Evolutionary conservation across 2,888 invertebrate genomes (phyloP).

Genomic region (Drosophila basisetae): DNA sequence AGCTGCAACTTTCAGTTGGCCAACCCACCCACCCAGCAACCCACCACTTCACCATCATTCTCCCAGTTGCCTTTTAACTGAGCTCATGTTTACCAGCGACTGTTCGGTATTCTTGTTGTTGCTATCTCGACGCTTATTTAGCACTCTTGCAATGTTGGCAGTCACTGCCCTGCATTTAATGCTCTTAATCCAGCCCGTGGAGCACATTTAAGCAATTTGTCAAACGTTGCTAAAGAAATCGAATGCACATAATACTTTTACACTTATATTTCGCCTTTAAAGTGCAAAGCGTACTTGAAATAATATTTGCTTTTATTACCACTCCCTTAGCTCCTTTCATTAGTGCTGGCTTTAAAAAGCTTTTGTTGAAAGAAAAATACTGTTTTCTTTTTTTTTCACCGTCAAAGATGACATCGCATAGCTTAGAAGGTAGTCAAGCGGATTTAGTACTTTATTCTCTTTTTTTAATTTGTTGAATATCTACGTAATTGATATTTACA

Average conservation of each 20-base stretch:
- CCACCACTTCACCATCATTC: conserved; percentile 8
- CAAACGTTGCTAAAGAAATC: conserved; percentile 1
- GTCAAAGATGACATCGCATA: neutral
- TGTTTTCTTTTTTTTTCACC: neutral
- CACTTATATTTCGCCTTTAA: neutral
- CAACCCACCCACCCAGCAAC: neutral
- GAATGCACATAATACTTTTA: neutral
- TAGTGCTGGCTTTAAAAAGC: neutral
- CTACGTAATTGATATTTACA: neutral
- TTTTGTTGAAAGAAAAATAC: neutral
- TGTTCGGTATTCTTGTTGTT: conserved; percentile 30
- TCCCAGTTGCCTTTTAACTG: conserved; percentile 64
- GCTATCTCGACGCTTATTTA: conserved; percentile 44
- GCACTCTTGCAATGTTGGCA: conserved; percentile 50
- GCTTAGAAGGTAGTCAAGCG: neutral
- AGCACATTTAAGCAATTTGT: conserved; percentile 56
- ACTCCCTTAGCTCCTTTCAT: neutral
- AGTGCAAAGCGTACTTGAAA: neutral
- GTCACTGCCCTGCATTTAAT: conserved; percentile 58
- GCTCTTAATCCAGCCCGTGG: conserved; percentile 58
- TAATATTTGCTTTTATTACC: neutral
- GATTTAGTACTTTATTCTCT: neutral
- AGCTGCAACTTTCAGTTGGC: conserved; percentile 63
- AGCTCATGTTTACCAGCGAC: conserved; percentile 70
- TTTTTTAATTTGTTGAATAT: neutral